phyloP scores from a whole-genome alignment of 37 sponge, comb jelly and placozoan species.

The Theonella swinhoei region DNA sequence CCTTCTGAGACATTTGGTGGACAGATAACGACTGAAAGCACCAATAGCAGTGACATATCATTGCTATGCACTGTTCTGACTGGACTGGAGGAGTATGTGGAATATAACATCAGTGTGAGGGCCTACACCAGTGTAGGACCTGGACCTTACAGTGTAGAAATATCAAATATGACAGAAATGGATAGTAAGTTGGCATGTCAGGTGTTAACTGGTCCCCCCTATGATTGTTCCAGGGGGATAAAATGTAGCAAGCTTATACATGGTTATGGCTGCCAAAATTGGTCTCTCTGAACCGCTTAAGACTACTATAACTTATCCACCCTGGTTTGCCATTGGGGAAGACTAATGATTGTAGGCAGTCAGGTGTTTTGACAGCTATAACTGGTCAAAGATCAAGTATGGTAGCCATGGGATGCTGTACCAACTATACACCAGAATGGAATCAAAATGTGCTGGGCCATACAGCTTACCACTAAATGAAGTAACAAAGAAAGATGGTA shows the following conservation, averaged over 20 bases:
- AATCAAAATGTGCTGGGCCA: constrained; percentile 4
- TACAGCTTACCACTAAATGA: background rate
- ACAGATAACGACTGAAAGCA: background rate
- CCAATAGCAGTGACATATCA: too few relatives aligned
- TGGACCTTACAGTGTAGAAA: background rate
- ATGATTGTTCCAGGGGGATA: too few relatives aligned
- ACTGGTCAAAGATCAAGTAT: too few relatives aligned
- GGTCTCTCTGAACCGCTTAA: too few relatives aligned
- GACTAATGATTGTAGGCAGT: too few relatives aligned
- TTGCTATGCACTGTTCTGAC: background rate
- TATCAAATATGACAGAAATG: constrained; percentile 6
- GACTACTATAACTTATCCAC: too few relatives aligned
- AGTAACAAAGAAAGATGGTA: background rate
- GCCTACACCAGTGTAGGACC: constrained; percentile 1
- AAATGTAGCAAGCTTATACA: too few relatives aligned
- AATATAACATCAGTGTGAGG: background rate
- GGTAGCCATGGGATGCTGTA: background rate
- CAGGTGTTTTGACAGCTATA: too few relatives aligned
- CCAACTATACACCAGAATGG: constrained; percentile 7
- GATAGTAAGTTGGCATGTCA: constrained; percentile 16
- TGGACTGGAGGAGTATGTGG: background rate
- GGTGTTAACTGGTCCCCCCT: too few relatives aligned
- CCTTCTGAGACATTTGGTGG: background rate
- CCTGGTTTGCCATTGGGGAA: too few relatives aligned
- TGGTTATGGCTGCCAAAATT: too few relatives aligned